Evolutionary conservation across 2,113 vertebrate species (phyloP).

Genomic region (Microtus oregoni): DNA sequence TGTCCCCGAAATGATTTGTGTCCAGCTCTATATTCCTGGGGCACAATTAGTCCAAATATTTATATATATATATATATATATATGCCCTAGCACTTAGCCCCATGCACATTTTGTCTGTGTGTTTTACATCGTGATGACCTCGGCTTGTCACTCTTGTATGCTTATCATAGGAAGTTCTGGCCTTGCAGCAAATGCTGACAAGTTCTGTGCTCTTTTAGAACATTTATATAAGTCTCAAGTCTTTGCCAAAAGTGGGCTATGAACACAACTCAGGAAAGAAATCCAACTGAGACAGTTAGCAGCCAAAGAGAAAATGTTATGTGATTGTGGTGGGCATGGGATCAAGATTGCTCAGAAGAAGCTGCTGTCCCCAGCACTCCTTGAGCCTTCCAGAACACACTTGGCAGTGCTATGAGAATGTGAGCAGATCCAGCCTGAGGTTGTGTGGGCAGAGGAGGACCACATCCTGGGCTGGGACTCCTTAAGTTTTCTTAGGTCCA

Average conservation of each 20-base stretch:
- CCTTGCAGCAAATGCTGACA: background rate
- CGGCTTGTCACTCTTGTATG: background rate
- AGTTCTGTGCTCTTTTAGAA: conserved; percentile 26
- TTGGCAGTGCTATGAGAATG: background rate
- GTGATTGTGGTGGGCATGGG: background rate
- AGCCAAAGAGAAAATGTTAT: background rate
- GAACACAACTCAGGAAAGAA: background rate
- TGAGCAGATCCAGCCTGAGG: fast-evolving
- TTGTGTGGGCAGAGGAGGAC: background rate
- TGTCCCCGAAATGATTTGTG: background rate
- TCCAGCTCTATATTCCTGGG: background rate
- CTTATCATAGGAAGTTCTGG: background rate
- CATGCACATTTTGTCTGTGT: conserved; percentile 6
- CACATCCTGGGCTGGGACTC: no score
- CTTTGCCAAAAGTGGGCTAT: conserved; percentile 8
- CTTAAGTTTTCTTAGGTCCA: fast-evolving
- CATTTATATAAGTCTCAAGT: background rate
- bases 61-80: no score
- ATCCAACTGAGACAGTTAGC: background rate
- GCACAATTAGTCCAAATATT: background rate
- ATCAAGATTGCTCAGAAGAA: background rate
- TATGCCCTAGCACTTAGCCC: background rate
- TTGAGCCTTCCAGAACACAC: background rate
- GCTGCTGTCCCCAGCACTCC: background rate
- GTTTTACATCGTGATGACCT: background rate